A percentile compares a stretch with the other conserved stretches of the same genome.
Conservation (phyloP, 2,888 invertebrate species). For the Thera obeliscata region DNA sequence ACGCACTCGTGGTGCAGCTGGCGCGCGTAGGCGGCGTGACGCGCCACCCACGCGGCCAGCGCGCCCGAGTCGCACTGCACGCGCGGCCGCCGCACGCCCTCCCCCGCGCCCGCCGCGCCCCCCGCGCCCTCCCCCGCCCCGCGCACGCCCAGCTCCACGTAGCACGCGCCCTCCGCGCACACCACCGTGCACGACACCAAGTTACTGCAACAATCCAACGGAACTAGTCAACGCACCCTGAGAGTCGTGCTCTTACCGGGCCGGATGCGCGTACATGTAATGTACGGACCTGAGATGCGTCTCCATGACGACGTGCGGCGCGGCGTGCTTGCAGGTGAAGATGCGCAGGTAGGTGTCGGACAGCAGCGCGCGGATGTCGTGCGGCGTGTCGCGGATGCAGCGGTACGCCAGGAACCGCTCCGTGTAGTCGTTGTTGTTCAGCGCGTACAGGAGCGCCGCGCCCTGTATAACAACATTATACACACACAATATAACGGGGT, state of each 20-base stretch:
- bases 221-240: too few species aligned
- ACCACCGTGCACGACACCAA: constrained; percentile 87
- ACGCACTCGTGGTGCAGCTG: constrained; percentile 92
- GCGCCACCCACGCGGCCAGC: constrained; percentile 88
- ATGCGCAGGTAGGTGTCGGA: constrained; percentile 90
- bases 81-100: constrained; percentile 87
- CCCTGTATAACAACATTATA: constrained; percentile 72
- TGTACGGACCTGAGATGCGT: constrained; percentile 82
- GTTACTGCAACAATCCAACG: constrained; percentile 71
- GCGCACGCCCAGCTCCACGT: constrained; percentile 88
- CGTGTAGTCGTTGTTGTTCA: constrained; percentile 88
- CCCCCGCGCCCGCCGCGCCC: constrained; percentile 83
- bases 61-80: constrained; percentile 90
- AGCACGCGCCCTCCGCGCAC: constrained; percentile 82
- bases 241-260: too few species aligned
- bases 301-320: constrained; percentile 85
- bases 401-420: constrained; percentile 94
- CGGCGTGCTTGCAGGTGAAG: constrained; percentile 84
- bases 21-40: constrained; percentile 95
- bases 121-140: constrained; percentile 75
- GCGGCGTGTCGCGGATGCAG: constrained; percentile 88
- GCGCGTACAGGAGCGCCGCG: constrained; percentile 89
- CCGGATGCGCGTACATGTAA: too few species aligned
- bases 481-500: too few species aligned
- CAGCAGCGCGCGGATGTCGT: constrained; percentile 92